phyloP scores from a whole-genome alignment of 1,140 invertebrate genomes.

The Anoplophora glabripennis region DNA sequence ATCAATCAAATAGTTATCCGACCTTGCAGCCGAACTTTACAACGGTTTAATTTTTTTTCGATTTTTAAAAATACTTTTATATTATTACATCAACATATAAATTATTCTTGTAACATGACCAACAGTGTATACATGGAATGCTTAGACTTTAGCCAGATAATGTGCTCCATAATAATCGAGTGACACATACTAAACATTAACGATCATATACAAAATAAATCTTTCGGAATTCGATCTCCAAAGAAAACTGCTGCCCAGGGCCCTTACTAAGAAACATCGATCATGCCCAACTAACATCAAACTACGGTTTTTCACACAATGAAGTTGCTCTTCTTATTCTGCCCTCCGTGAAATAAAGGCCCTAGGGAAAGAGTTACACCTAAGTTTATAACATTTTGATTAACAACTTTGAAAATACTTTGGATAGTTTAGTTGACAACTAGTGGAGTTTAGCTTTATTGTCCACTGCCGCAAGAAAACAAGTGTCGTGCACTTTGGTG shows the following conservation, averaged over 20 bases:
- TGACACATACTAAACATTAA: constrained; percentile 44
- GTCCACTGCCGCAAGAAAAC: constrained; percentile 41
- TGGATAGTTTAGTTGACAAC: constrained; percentile 41
- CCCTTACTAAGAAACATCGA: not conserved
- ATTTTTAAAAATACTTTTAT: constrained; percentile 47
- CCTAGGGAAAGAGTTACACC: constrained; percentile 27
- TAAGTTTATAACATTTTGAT: constrained; percentile 46
- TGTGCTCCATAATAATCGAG: constrained; percentile 48
- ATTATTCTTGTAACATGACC: constrained; percentile 50
- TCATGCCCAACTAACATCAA: not conserved
- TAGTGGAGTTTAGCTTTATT: constrained; percentile 44
- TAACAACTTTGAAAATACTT: constrained; percentile 48
- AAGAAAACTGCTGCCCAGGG: constrained; percentile 12
- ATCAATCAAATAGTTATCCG: constrained; percentile 38
- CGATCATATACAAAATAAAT: constrained; percentile 49
- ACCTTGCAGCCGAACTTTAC: constrained; percentile 31
- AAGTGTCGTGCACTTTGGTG: constrained; percentile 36
- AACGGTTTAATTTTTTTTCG: constrained; percentile 44
- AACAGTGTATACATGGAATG: constrained; percentile 52
- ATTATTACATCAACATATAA: constrained; percentile 50
- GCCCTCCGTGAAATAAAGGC: constrained; percentile 9
- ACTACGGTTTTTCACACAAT: not conserved
- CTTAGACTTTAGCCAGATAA: constrained; percentile 45
- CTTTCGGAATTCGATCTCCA: constrained; percentile 24
- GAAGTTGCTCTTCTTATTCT: not conserved